A percentile compares a stretch with the other conserved stretches of the same genome.
phyloP scores from a whole-genome alignment of 2,113 vertebrate species.

The Malurus melanocephalus region DNA sequence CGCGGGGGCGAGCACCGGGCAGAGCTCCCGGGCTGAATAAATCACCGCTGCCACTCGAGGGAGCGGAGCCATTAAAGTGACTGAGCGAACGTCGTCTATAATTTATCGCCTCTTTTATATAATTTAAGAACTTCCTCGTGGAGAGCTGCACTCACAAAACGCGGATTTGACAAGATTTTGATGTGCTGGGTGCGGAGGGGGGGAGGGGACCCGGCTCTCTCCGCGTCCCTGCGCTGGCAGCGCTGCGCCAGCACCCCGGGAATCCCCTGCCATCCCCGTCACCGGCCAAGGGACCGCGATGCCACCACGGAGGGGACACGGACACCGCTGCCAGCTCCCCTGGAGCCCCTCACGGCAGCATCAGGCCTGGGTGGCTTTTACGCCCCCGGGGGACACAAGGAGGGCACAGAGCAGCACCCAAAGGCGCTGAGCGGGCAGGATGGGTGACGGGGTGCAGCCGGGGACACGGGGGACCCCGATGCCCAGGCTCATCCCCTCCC shows the following conservation, averaged over 20 bases:
- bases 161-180: slow-evolving; percentile 33
- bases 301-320: neutral
- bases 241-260: neutral
- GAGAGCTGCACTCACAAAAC: slow-evolving; percentile 36
- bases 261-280: neutral
- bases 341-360: rapidly evolving
- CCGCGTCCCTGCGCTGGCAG: neutral
- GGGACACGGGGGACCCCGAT: neutral
- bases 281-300: neutral
- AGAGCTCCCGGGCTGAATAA: slow-evolving; percentile 37
- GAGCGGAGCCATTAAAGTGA: slow-evolving; percentile 61
- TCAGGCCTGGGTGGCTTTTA: neutral
- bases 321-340: neutral
- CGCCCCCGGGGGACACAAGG: rapidly evolving
- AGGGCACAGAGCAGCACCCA: neutral
- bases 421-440: neutral
- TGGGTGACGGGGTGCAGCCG: neutral
- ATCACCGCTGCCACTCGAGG: slow-evolving; percentile 51
- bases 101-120: slow-evolving; percentile 68
- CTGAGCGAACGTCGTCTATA: slow-evolving; percentile 52
- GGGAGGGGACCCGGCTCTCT: neutral
- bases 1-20: neutral
- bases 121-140: slow-evolving; percentile 65
- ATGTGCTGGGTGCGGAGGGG: neutral
- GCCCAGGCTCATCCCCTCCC: neutral